These are phyloP conservation scores for Galerucella nymphaeae DNA, from an alignment of 2,888 invertebrate genomes.

Conservation along the genomic window DNA sequence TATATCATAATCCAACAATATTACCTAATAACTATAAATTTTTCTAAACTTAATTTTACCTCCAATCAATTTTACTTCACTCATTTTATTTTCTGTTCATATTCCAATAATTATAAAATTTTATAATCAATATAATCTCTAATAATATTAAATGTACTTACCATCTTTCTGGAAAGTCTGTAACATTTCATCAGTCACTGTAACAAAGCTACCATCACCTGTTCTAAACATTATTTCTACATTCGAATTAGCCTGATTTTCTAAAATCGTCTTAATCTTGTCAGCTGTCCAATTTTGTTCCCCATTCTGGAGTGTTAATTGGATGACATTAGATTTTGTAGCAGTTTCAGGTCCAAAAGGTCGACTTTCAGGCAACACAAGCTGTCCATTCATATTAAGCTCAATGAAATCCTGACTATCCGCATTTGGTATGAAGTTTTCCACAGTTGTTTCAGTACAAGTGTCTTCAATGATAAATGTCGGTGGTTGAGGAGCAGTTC, in stretches of 20 bases:
- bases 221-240: constrained; percentile 73
- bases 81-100: too few species aligned
- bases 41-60: too few species aligned
- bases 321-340: constrained; percentile 44
- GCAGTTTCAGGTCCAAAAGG: constrained; percentile 1
- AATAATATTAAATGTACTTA: constrained; percentile 17
- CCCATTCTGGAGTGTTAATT: constrained; percentile 43
- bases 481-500: constrained; percentile 58
- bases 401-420: constrained; percentile 47
- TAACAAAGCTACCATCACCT: constrained; percentile 73
- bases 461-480: constrained; percentile 63
- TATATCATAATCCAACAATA: too few species aligned
- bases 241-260: constrained; percentile 62
- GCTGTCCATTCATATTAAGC: constrained; percentile 38
- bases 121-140: too few species aligned
- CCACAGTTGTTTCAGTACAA: constrained; percentile 62
- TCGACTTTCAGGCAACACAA: neutral
- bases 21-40: too few species aligned
- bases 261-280: constrained; percentile 59
- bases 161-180: constrained; percentile 59
- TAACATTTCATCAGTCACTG: constrained; percentile 73
- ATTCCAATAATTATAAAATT: too few species aligned
- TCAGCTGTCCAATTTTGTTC: constrained; percentile 53
- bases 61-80: too few species aligned
- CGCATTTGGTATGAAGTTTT: constrained; percentile 60